Evolutionary conservation across 2,113 vertebrate genomes (phyloP).

Genomic region (Catharus minimus): DNA sequence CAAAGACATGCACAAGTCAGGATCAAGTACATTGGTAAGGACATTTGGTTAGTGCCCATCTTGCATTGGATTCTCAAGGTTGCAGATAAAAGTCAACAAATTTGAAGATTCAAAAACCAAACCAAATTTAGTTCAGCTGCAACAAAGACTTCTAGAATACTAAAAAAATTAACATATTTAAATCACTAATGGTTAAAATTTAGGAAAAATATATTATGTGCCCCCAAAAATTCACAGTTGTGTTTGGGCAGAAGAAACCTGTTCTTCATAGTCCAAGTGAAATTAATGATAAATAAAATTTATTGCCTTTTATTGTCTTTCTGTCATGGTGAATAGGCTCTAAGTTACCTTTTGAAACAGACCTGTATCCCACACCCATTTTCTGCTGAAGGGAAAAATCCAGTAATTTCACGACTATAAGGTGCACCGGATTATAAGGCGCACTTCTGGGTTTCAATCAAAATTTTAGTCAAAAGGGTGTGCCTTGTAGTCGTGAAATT

Average conservation of each 20-base stretch:
- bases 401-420: too few relatives aligned
- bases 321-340: not conserved
- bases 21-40: not conserved
- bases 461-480: too few relatives aligned
- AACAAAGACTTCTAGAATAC: not conserved
- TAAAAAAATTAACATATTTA: not conserved
- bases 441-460: too few relatives aligned
- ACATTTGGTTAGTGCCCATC: not conserved
- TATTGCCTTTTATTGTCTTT: not conserved
- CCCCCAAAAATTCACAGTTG: not conserved
- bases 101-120: not conserved
- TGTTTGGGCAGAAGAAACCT: not conserved
- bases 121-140: not conserved
- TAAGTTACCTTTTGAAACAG: not conserved
- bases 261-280: not conserved
- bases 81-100: not conserved
- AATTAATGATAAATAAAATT: not conserved
- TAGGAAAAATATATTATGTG: not conserved
- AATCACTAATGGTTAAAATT: not conserved
- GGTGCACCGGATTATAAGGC: too few relatives aligned
- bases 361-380: not conserved
- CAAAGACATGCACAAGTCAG: not conserved
- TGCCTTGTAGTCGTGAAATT: too few relatives aligned
- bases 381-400: not conserved
- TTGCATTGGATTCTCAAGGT: not conserved